Percentiles rank a stretch among this genome's conserved stretches.
Evolutionary conservation across 1,140 invertebrate species (phyloP).

Genomic region (Aphis craccivora): DNA sequence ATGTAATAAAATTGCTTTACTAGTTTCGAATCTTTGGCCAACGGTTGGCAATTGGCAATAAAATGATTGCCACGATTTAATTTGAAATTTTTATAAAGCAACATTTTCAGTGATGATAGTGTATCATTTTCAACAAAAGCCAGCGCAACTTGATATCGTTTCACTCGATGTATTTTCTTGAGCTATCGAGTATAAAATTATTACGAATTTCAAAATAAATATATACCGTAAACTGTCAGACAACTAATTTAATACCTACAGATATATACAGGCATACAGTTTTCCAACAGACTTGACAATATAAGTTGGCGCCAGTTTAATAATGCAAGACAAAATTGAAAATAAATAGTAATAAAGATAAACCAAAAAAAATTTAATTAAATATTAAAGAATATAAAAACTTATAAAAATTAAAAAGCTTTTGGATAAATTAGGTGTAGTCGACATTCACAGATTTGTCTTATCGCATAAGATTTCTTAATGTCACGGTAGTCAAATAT

Average conservation of each 20-base stretch:
- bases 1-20: neutral
- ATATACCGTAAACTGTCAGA: neutral
- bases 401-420: neutral
- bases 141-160: neutral
- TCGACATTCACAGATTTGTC: neutral
- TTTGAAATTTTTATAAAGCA: neutral
- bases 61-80: neutral
- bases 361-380: neutral
- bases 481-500: neutral
- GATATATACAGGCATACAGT: neutral
- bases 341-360: neutral
- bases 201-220: neutral
- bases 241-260: neutral
- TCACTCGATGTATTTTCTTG: neutral
- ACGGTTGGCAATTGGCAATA: neutral
- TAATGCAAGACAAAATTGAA: neutral
- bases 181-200: neutral
- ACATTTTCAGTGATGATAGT: neutral
- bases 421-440: neutral
- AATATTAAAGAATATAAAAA: neutral
- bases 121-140: neutral
- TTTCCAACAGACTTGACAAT: neutral
- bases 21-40: neutral
- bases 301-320: conserved; percentile 1
- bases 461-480: neutral